Base-by-base conservation (phyloP, 2,888 invertebrate species). In the Sinohyriopsis cumingii region DNA sequence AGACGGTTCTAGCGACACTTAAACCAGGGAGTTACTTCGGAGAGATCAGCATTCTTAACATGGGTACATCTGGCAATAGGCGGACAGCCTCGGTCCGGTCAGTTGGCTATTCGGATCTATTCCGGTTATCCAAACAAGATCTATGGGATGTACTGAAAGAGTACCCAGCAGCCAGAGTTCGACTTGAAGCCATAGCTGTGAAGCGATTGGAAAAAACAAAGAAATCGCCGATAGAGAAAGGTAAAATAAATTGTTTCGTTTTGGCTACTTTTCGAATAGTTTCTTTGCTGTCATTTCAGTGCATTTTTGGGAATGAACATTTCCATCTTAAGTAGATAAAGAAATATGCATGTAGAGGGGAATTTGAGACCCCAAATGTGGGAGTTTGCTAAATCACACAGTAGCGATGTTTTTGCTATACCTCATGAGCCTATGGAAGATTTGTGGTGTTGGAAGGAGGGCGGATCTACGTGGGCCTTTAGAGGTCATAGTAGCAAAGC, bases 1-100 rank as follows among this genome's bases (percentile, higher is more conserved):
- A 96, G 91, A 96, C 97, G 68, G 97, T 98, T 82, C 93, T 99
- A 91, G 98, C 98, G 88, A 98, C 97, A 82, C 93, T 99, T 89
- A 96, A 97, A 92, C 98, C 98, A 87, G 99, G 98, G 91, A 97
- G 97, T 91, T 99, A 99, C 94, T 99, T 99, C 92, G 99, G 99
- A 89, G 99, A 99, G 93, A 99, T 99, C 93, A 97, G 96, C 93
- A 98, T 99, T 92, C 94, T 99, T 92, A 90, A 90, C 76, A 89
- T 90, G 89, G 98, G 98, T 92, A 97, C 97, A 91, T 98, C 98
- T 94, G 98, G 98, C 89, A 99, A 99, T 93, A 93, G 98, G 90
- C 93, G 98, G 91, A 99, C 99, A 90, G 99, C 99, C 84, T 97
- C 97, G 87, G 98, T 99, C 85, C 93, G 97, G 59, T 98, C 98